phyloP scores from a whole-genome alignment of 2,113 vertebrate species.

The Oncorhynchus tshawytscha region DNA sequence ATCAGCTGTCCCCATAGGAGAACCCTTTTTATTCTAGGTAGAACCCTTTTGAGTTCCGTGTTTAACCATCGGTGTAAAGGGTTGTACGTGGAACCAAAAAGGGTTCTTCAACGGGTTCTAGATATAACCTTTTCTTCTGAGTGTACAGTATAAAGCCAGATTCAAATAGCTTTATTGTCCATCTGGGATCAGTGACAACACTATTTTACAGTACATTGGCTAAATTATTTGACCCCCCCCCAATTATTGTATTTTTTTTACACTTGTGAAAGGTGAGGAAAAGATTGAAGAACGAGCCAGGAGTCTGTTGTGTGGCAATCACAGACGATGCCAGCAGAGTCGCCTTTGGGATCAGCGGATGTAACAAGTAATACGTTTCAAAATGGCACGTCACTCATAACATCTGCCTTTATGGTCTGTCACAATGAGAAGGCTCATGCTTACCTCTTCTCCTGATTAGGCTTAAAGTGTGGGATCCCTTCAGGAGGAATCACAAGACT shows the following conservation, averaged over 20 bases:
- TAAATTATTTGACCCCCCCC: not conserved
- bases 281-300: slow-evolving; percentile 56
- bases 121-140: no score
- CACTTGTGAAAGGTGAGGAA: slow-evolving; percentile 57
- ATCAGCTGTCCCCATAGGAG: no score
- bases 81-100: no score
- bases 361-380: not conserved
- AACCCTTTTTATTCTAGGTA: no score
- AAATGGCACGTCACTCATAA: not conserved
- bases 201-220: no score
- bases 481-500: slow-evolving; percentile 52
- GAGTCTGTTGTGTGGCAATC: slow-evolving; percentile 61
- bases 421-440: not conserved
- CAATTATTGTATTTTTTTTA: not conserved
- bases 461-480: slow-evolving; percentile 54
- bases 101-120: no score
- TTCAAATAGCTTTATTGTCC: no score
- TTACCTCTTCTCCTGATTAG: not conserved
- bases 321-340: slow-evolving; percentile 48
- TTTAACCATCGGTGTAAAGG: no score
- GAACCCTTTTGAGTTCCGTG: no score
- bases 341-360: slow-evolving; percentile 48
- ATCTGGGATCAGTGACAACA: no score
- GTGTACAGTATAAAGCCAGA: not conserved
- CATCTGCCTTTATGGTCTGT: no score